phyloP scores from a whole-genome alignment of 2,113 vertebrate genomes.

The Otocyon megalotis region DNA sequence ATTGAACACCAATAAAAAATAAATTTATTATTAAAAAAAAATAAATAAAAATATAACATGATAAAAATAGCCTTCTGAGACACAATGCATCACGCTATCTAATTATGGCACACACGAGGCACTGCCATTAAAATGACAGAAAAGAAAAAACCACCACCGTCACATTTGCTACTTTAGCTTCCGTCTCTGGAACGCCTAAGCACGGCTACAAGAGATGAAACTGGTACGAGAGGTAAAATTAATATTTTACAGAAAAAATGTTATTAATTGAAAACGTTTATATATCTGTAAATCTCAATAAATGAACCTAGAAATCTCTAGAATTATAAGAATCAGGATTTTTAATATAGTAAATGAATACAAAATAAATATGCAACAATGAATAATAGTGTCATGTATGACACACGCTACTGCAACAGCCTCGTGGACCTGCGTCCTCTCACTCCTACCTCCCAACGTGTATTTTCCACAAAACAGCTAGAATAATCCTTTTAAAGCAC shows the following conservation, averaged over 20 bases:
- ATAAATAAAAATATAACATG: background rate
- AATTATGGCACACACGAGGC: background rate
- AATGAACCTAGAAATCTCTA: background rate
- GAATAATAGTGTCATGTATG: background rate
- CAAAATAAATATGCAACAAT: conserved; percentile 26
- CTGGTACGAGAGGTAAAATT: background rate
- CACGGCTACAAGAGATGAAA: background rate
- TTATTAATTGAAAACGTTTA: background rate
- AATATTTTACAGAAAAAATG: background rate
- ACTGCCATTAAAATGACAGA: background rate
- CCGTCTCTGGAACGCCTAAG: background rate
- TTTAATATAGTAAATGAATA: background rate
- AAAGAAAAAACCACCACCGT: background rate
- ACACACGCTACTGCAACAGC: background rate
- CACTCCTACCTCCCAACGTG: background rate
- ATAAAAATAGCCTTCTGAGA: background rate
- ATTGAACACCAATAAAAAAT: no score
- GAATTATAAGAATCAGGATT: background rate
- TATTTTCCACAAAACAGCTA: background rate
- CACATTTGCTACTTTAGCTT: background rate
- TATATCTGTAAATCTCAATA: background rate
- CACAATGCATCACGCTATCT: background rate
- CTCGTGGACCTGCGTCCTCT: background rate
- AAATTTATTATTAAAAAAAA: no score
- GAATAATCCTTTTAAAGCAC: background rate